phyloP scores from a whole-genome alignment of 2,113 vertebrate genomes.

The Entomyzon cyanotis region DNA sequence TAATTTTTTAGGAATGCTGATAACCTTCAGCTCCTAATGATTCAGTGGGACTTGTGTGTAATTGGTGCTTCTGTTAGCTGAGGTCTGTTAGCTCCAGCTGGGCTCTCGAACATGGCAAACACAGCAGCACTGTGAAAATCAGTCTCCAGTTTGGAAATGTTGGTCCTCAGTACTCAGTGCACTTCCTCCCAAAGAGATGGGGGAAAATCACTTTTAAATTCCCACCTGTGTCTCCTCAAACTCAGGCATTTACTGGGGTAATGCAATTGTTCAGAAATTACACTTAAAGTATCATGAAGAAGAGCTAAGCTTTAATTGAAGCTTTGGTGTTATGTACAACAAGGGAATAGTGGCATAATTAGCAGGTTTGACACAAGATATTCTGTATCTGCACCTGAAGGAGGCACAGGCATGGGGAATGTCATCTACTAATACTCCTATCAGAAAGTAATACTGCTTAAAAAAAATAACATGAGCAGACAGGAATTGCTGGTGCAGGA shows the following conservation, averaged over 20 bases:
- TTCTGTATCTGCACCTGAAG: not conserved
- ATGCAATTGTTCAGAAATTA: not conserved
- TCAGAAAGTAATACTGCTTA: not conserved
- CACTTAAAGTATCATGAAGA: not conserved
- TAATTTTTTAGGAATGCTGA: not conserved
- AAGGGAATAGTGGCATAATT: conserved; percentile 24
- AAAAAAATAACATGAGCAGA: not conserved
- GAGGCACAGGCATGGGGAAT: not conserved
- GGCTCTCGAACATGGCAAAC: not conserved
- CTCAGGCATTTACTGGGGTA: not conserved
- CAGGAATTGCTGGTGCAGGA: not conserved
- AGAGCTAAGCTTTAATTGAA: not conserved
- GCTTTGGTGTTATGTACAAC: not conserved
- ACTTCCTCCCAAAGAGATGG: not conserved
- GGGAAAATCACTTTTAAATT: not conserved
- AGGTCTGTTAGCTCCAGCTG: not conserved
- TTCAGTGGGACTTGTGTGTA: not conserved
- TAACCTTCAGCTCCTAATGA: not conserved
- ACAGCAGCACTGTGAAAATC: not conserved
- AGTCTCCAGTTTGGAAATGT: not conserved
- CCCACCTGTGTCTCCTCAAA: not conserved
- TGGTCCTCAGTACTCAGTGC: not conserved
- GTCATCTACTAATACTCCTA: not conserved
- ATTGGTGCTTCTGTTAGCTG: not conserved
- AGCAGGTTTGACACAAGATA: not conserved